Evolutionary conservation across 1,140 invertebrate genomes (phyloP), one percentile per base, ranked within the genome.

Genomic region (Heliothis subflexa): DNA sequence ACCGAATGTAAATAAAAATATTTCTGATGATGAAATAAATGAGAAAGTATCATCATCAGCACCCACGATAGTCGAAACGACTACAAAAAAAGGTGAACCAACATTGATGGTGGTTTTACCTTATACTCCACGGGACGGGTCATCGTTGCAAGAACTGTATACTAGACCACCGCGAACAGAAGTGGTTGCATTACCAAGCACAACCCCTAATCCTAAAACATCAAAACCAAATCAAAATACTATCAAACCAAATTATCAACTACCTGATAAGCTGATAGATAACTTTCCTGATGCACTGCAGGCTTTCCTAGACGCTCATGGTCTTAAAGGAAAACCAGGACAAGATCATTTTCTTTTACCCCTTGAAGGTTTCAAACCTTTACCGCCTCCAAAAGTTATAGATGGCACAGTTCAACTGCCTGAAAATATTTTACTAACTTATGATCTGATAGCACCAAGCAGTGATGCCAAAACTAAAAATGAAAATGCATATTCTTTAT

Each of bases 131-230:
- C 82, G 92, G 33, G 93, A 94, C 85, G 93, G 91, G 9, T 90
- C 92, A 9, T 92, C 93, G 18, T 84, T 94, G 72, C 92, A 94
- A 85, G 93, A 94, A 84, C 73, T 94, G 1, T 94, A 93, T 62
- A 94, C 92, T n/a, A 85, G 85, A 71, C 90, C 92, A 81, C 93
- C 93, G 5, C 79, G 90, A 75, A 80, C 91, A 13, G 86, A 95
- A 85, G 84, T 93, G 49, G 83, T 93, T 0, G 83, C 89, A 55
- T 89, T 94, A 10, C 84, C 91, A 5, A 91, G 94, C 21, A 89
- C 93, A 11, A 93, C 92, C 12, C 84, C 88, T 25, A 89, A 93
- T 16, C 87, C 94, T 25, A 94, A 87, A 89, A 83, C 62, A 11
- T 3, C 76, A 14, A 88, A 87, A 71, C 74, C 85, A 54, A 83